These are phyloP conservation scores for Drosophila quasianomalipes DNA, from an alignment of 2,888 invertebrate genomes.

Conservation along the genomic window DNA sequence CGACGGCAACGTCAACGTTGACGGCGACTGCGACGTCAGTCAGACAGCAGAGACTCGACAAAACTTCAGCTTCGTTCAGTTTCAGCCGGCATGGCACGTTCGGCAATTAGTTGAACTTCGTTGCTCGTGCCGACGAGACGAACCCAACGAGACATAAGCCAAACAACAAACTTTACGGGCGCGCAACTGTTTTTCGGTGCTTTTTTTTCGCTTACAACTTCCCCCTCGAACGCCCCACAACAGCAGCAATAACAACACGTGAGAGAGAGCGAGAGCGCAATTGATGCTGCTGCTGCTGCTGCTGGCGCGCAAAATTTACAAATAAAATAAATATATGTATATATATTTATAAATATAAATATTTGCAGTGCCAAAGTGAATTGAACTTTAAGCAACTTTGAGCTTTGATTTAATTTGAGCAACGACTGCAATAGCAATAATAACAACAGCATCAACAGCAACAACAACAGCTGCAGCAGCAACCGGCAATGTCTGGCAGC, in stretches of 20 bases:
- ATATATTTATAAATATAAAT: constrained; percentile 17
- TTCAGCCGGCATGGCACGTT: constrained; percentile 53
- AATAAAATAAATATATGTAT: constrained; percentile 11
- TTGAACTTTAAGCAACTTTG: constrained; percentile 61
- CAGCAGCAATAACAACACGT: constrained; percentile 34
- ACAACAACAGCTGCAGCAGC: neutral
- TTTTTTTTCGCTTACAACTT: constrained; percentile 22
- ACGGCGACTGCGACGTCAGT: constrained; percentile 22
- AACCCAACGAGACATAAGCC: constrained; percentile 53
- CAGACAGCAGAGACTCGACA: constrained; percentile 38
- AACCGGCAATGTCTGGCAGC: constrained; percentile 60
- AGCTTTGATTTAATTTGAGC: constrained; percentile 55
- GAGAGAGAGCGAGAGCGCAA: constrained; percentile 30
- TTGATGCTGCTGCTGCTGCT: constrained; percentile 13
- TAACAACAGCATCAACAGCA: constrained; percentile 19
- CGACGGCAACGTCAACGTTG: constrained; percentile 28
- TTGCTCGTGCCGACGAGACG: constrained; percentile 77
- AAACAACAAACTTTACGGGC: constrained; percentile 45
- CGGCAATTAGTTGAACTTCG: constrained; percentile 80
- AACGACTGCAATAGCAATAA: constrained; percentile 29
- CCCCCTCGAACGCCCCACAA: constrained; percentile 3
- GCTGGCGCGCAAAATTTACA: constrained; percentile 25
- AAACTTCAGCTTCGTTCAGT: constrained; percentile 53
- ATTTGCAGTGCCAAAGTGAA: constrained; percentile 43
- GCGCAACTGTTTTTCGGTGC: constrained; percentile 44